Evolutionary conservation across 2,113 vertebrate genomes (phyloP).

Genomic region (Sorex fumeus): DNA sequence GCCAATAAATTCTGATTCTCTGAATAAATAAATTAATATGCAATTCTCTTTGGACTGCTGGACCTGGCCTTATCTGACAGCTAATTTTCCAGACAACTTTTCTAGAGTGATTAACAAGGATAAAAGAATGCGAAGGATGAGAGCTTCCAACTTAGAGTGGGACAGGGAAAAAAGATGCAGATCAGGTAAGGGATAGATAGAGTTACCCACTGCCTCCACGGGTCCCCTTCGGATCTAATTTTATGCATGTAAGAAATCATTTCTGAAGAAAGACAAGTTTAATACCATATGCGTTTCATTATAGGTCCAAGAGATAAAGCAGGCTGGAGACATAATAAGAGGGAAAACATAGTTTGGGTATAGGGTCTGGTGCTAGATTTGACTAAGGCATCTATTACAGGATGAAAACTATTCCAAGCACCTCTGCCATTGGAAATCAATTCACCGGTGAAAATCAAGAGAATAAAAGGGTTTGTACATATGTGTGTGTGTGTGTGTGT

Average conservation of each 20-base stretch:
- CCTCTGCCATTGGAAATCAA: conserved; percentile 21
- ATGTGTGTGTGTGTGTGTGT: no score
- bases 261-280: conserved; percentile 58
- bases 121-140: neutral
- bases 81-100: conserved; percentile 37
- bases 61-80: neutral
- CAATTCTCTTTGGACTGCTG: conserved; percentile 9
- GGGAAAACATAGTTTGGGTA: conserved; percentile 3
- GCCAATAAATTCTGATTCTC: neutral
- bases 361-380: neutral
- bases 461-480: neutral
- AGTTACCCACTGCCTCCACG: neutral
- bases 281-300: conserved; percentile 9
- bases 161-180: neutral
- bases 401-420: conserved; percentile 29
- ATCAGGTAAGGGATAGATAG: no score
- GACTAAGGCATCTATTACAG: conserved; percentile 44
- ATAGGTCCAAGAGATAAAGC: conserved; percentile 20
- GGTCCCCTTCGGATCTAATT: neutral
- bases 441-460: neutral
- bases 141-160: neutral
- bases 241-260: conserved; percentile 19
- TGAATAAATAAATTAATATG: conserved; percentile 27
- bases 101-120: conserved; percentile 2
- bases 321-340: conserved; percentile 30